Percentiles rank a stretch among this genome's conserved stretches.
Conservation (phyloP, 1,140 invertebrate species). For the Scaptomyza hsui region DNA sequence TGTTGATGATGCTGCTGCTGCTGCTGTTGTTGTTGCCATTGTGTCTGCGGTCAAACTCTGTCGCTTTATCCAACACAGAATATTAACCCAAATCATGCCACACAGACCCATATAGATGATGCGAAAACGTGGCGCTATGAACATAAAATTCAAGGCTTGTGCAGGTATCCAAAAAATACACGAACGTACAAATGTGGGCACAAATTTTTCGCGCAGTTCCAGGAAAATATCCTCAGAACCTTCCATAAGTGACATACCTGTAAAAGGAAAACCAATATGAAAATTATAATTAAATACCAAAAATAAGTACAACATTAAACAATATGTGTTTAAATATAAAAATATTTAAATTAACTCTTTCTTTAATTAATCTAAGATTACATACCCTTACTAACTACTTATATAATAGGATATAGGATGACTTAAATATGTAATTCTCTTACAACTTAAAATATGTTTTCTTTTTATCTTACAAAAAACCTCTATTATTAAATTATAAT, state of each 20-base stretch:
- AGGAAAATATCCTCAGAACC: conserved; percentile 87
- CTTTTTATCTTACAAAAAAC: too few relatives aligned
- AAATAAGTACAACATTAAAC: not conserved
- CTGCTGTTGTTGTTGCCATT: conserved; percentile 10
- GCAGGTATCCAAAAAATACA: conserved; percentile 92
- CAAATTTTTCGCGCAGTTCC: conserved; percentile 89
- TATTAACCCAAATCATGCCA: conserved; percentile 91
- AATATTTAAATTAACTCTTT: too few relatives aligned
- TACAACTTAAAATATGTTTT: too few relatives aligned
- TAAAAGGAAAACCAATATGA: conserved; percentile 57
- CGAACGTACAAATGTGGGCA: conserved; percentile 89
- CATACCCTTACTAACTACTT: too few relatives aligned
- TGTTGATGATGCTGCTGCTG: conserved; percentile 7
- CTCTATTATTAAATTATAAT: too few relatives aligned
- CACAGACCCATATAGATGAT: conserved; percentile 90
- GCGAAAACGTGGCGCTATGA: conserved; percentile 88
- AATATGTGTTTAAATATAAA: too few relatives aligned
- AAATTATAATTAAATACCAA: conserved; percentile 9
- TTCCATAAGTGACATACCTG: conserved; percentile 91
- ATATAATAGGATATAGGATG: too few relatives aligned
- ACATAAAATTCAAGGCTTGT: conserved; percentile 89
- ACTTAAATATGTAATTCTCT: too few relatives aligned
- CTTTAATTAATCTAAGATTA: too few relatives aligned
- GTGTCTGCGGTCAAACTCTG: conserved; percentile 69
- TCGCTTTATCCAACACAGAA: conserved; percentile 90